Evolutionary conservation across 2,113 vertebrate genomes (phyloP), one percentile per base, ranked within the genome.

Genomic region (Bufo bufo): DNA sequence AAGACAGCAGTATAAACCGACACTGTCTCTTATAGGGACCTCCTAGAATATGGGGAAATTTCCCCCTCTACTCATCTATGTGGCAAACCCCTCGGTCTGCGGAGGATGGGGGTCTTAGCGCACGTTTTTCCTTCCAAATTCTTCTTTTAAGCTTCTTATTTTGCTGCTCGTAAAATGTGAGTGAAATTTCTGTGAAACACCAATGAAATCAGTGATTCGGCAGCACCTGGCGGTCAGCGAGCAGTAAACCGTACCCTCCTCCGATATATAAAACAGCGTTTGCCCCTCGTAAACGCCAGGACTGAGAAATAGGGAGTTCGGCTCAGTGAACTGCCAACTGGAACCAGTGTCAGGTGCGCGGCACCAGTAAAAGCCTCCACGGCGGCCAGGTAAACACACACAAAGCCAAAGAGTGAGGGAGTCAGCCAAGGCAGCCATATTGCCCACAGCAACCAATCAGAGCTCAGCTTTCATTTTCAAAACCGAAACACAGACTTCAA

Each of bases 231-330:
- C 77, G 84, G 75, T 58, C 85, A 84, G 45, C 54, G 81, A 63
- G 58, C 47, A 88, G 77, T 88, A 88, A 88, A 88, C 33, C 19
- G 71, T 20, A 72, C 58, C 43, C 69, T 14, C 58, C 81, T 63
- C 71, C 61, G 66, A n/a, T 77, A 77, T 77, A 88, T 84, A 88
- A 88, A 88, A 88, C 81, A 84, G 81, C 20, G 59, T 54, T 81
- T 65, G 61, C 72, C 20, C 72, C 71, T 83, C 50, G 78, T 88
- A 88, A 88, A 88, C 63, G 47, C 19, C 54, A 66, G 43, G 13
- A 43, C 20, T 52, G 85, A 23, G 17, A 71, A 45, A 58, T 13
- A 16, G 33, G 50, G 33, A 58, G 14, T 10, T 45, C 71, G 8
- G 23, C 50, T 85, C 33, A 50, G 7, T 58, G 52, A 58, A 17